Evolutionary conservation across 1,140 invertebrate genomes (phyloP).

Genomic region (Conopomorpha cramerella): DNA sequence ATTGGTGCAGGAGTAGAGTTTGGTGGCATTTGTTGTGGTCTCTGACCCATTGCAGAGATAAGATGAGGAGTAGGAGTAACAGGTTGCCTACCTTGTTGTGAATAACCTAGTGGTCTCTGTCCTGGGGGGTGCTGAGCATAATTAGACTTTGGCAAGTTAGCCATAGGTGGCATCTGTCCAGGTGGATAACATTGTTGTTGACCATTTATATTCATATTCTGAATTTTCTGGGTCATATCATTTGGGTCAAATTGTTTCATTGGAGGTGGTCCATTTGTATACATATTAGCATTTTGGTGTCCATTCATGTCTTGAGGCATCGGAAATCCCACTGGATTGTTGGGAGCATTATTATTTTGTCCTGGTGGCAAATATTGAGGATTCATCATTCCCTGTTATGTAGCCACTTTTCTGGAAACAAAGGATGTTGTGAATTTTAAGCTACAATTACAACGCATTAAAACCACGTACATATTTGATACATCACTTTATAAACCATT

Average conservation of each 20-base stretch:
- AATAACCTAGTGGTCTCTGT: constrained; percentile 17
- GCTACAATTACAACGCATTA: not conserved
- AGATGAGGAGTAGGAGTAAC: constrained; percentile 10
- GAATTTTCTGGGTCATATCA: constrained; percentile 51
- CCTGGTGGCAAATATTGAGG: constrained; percentile 48
- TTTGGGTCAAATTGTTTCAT: constrained; percentile 19
- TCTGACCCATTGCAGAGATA: too few relatives aligned
- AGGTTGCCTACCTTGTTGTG: constrained; percentile 6
- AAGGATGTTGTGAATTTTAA: constrained; percentile 1
- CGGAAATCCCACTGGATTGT: constrained; percentile 29
- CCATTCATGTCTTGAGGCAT: constrained; percentile 43
- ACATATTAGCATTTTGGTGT: constrained; percentile 42
- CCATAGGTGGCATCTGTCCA: constrained; percentile 32
- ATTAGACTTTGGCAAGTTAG: constrained; percentile 1
- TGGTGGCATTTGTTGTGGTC: constrained; percentile 12
- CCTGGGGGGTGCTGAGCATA: constrained; percentile 16
- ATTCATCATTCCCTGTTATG: constrained; percentile 40
- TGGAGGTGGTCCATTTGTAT: constrained; percentile 24
- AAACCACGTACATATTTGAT: too few relatives aligned
- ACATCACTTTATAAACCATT: too few relatives aligned
- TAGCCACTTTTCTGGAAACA: constrained; percentile 25
- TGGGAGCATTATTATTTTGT: constrained; percentile 48
- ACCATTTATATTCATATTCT: constrained; percentile 42
- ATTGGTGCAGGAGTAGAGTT: constrained; percentile 6
- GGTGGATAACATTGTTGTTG: constrained; percentile 28